Percentiles rank a stretch among this genome's conserved stretches.
phyloP scores from a whole-genome alignment of 2,888 invertebrate genomes.

The Pteria penguin region DNA sequence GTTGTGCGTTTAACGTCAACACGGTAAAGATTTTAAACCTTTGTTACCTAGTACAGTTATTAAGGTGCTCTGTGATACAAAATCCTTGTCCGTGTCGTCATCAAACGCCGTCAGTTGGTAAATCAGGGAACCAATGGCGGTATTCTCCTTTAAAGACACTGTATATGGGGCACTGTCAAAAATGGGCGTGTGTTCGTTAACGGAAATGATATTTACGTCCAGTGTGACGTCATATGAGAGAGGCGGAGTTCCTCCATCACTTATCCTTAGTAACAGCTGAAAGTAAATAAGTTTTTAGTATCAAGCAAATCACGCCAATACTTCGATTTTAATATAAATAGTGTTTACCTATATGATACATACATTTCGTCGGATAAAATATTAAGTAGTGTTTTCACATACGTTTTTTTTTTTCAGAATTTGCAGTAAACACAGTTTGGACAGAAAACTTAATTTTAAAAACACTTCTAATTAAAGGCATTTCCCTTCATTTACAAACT shows the following conservation, averaged over 20 bases:
- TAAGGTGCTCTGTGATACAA: conserved; percentile 31
- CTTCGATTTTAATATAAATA: too few species aligned
- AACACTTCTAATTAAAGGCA: too few species aligned
- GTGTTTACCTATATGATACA: too few species aligned
- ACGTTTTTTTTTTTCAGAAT: too few species aligned
- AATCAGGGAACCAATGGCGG: conserved; percentile 50
- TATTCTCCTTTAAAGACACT: conserved; percentile 53
- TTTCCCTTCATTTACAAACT: too few species aligned
- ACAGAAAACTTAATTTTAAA: too few species aligned
- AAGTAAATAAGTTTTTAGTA: conserved; percentile 16
- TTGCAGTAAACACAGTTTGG: too few species aligned
- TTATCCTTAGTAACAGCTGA: conserved; percentile 49
- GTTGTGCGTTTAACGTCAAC: too few species aligned
- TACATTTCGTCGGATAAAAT: too few species aligned
- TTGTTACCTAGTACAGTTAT: conserved; percentile 46
- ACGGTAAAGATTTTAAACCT: too few species aligned
- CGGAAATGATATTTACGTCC: conserved; percentile 52
- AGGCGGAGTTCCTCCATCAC: conserved; percentile 47
- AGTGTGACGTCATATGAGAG: conserved; percentile 48
- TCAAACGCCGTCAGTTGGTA: conserved; percentile 54
- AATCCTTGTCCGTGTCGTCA: conserved; percentile 49
- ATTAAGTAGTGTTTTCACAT: too few species aligned
- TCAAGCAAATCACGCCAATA: neutral
- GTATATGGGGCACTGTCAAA: conserved; percentile 49
- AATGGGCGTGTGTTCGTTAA: conserved; percentile 62